Base-by-base conservation (phyloP, 2,888 invertebrate species). In the Heliconius charithonia region DNA sequence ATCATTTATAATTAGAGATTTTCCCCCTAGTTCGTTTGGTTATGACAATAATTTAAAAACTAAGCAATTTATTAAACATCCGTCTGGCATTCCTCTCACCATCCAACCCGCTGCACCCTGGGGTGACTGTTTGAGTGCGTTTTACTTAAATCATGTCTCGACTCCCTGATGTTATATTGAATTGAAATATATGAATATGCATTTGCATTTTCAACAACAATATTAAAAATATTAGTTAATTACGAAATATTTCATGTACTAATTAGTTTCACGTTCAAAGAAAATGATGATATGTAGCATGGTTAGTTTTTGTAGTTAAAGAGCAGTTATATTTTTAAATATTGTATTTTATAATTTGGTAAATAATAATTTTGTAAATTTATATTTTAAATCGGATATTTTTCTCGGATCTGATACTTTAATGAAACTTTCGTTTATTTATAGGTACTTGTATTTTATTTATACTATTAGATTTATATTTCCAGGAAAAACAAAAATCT, bases 61-160 rank as follows among this genome's bases (percentile, higher is more conserved):
- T 72, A 72, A 72, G 72, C 72, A 72, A 72, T 72, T 72, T 72
- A 72, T 72, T 72, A 72, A 72, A 59, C n/a, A 59, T 59, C 72
- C 72, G 72, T 72, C 72, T 72, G 72, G 72, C 59, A 25, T 72
- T 59, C 59, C 72, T 59, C 72, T 72, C 72, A 59, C 72, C n/a
- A 37, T 59, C 32, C 72, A 59, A 59, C 72, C 56, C 59, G 59
- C 59, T 72, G 72, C 59, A 72, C 72, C 72, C 59, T 59, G n/a
- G 72, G 72, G 72, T 72, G 72, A 59, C 32, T 72, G 16, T 72
- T 72, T 72, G 72, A 72, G 72, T 72, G n/a, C 59, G 72, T 59
- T 72, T 72, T 72, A 72, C 72, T 72, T 72, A 72, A 72, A 72
- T 72, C 72, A 72, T 72, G 59, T 72, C 72, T n/a, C 72, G 59